Evolutionary conservation across 2,888 invertebrate genomes (phyloP).

Genomic region (Rhagophthalmus giganteus): DNA sequence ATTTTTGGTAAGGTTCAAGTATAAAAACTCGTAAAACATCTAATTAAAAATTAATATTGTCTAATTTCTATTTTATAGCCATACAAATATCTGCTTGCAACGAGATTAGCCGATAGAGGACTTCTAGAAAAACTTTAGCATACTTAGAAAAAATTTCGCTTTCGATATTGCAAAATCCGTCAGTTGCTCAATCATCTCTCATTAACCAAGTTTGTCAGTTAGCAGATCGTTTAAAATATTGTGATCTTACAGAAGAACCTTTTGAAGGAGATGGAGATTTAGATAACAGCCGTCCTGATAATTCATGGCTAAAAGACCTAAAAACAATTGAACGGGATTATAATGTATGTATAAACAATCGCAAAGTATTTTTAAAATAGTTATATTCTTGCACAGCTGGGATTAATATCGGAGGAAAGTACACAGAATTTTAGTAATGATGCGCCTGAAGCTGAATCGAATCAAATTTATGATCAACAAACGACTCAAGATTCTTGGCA

Average conservation of each 20-base stretch:
- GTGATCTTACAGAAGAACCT: slow-evolving; percentile 49
- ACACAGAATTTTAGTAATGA: slow-evolving; percentile 29
- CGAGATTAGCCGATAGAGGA: slow-evolving; percentile 77
- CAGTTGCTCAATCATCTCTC: slow-evolving; percentile 58
- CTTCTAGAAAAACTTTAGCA: slow-evolving; percentile 74
- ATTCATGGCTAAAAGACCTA: slow-evolving; percentile 63
- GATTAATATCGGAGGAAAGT: slow-evolving; percentile 39
- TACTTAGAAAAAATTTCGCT: slow-evolving; percentile 81
- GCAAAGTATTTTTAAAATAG: background rate
- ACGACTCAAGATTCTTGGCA: slow-evolving; percentile 37
- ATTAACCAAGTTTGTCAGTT: slow-evolving; percentile 59
- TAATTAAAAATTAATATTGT: no score
- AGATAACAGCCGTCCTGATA: slow-evolving; percentile 55
- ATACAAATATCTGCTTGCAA: slow-evolving; percentile 83
- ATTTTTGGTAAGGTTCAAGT: slow-evolving; percentile 65
- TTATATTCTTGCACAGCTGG: slow-evolving; percentile 38
- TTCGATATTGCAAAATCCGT: slow-evolving; percentile 65
- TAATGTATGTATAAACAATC: slow-evolving; percentile 46
- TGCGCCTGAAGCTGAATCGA: slow-evolving; percentile 16
- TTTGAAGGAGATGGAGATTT: slow-evolving; percentile 47
- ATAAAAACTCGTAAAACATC: slow-evolving; percentile 10
- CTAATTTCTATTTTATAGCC: slow-evolving; percentile 61
- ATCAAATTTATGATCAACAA: slow-evolving; percentile 19
- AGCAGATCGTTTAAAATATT: slow-evolving; percentile 53
- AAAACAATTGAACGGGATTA: slow-evolving; percentile 54